Evolutionary conservation across 2,888 invertebrate genomes (phyloP), one percentile per base, ranked within the genome.

Genomic region (Ametastegia equiseti): DNA sequence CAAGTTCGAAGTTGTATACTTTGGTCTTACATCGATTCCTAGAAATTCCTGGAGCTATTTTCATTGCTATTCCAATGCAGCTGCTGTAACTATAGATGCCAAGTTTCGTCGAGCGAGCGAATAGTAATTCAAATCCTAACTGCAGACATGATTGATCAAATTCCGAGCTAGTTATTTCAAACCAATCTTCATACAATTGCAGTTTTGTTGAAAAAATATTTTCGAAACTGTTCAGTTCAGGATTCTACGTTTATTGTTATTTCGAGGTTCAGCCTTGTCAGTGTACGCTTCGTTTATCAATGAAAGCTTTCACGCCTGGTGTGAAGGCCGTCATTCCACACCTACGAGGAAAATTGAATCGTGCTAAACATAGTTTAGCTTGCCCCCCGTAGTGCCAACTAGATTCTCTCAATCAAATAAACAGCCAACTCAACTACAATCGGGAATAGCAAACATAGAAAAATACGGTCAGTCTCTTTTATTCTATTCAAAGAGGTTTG

Each of bases 341-440:
- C 15, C 42, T 71, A 71, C 71, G 71, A 30, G 71, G 23, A 47
- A 71, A 71, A 71, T 27, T 45, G 71, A 71, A 71, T 47, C 9
- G 27, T 30, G 71, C n/a, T 27, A 30, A 71, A 47, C 47, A 47
- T 23, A 39, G 36, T 42, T 67, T 42, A 67, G 67, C 19, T 5
- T 47, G n/a, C n/a, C 15, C 47, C 6, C 47, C 27, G 27, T 47
- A 7, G 27, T 47, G 71, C 71, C 47, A 67, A 67, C 65, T 3
- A 67, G 39, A 67, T 67, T 67, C 39, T 39, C n/a, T 13, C 19
- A n/a, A 71, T 71, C 2, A 15, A 71, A 71, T 71, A 71, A 71
- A 47, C 47, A 0, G 15, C 27, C n/a, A 15, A 71, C 15, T 9
- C 15, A 47, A 71, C 45, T 23, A 33, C 39, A 65, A 36, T 7